A percentile compares a stretch with the other conserved stretches of the same genome.
Evolutionary conservation across 2,888 invertebrate species (phyloP).

Genomic region (Meliscaeva auricollis): DNA sequence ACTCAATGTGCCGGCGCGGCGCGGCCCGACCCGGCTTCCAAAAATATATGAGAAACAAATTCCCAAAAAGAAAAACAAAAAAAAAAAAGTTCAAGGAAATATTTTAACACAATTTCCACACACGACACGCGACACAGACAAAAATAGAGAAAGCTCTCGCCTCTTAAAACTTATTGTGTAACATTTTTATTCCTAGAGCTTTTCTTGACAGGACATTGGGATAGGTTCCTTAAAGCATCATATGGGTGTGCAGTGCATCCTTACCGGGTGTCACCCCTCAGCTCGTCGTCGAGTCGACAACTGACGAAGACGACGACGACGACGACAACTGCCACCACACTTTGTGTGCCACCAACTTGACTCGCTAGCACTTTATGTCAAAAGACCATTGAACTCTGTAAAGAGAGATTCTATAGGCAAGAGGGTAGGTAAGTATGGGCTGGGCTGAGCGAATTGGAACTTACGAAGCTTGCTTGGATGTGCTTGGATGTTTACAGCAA

Average conservation of each 20-base stretch:
- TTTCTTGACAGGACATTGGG: slow-evolving; percentile 66
- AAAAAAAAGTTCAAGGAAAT: slow-evolving; percentile 26
- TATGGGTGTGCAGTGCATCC: slow-evolving; percentile 1
- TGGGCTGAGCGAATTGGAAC: too few relatives aligned
- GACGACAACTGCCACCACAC: slow-evolving; percentile 13
- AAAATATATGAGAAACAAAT: neutral
- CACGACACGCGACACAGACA: slow-evolving; percentile 26
- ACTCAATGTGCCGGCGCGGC: slow-evolving; percentile 25
- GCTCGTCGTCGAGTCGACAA: slow-evolving; percentile 11
- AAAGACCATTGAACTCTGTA: slow-evolving; percentile 83
- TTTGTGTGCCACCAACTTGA: slow-evolving; percentile 79
- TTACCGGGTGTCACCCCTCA: slow-evolving; percentile 2
- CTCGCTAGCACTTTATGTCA: slow-evolving; percentile 81
- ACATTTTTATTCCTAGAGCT: slow-evolving; percentile 58
- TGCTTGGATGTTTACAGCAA: slow-evolving; percentile 9
- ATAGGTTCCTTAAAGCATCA: slow-evolving; percentile 68
- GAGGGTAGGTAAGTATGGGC: neutral
- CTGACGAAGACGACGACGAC: neutral
- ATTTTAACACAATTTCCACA: slow-evolving; percentile 26
- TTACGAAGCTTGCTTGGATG: neutral
- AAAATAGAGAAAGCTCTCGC: slow-evolving; percentile 36
- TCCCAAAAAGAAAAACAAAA: slow-evolving; percentile 17
- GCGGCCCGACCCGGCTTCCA: neutral
- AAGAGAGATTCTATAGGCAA: neutral
- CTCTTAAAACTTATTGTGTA: slow-evolving; percentile 56